These are phyloP conservation scores for Limnodromus scolopaceus DNA, from an alignment of 2,797 vertebrate genomes.

Conservation along the genomic window DNA sequence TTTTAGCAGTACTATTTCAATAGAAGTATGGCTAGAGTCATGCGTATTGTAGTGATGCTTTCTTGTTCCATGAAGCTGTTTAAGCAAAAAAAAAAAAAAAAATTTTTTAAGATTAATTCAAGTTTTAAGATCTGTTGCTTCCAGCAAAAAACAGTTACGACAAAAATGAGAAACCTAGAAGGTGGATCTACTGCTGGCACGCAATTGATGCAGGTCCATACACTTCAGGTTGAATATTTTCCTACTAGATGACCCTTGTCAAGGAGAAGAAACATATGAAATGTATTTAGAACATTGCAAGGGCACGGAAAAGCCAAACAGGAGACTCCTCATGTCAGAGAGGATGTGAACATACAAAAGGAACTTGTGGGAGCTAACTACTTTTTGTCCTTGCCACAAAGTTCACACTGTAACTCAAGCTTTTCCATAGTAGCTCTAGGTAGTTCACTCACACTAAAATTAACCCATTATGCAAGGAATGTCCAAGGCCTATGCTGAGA, in stretches of 20 bases:
- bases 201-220: background rate
- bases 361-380: background rate
- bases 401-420: background rate
- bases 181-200: background rate
- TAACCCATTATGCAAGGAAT: background rate
- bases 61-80: background rate
- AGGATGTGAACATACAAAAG: background rate
- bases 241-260: background rate
- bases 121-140: background rate
- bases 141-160: background rate
- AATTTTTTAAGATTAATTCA: background rate
- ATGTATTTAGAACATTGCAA: background rate
- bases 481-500: background rate
- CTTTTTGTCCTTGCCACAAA: background rate
- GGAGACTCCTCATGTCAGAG: background rate
- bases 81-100: background rate
- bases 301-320: background rate
- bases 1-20: background rate
- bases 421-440: background rate
- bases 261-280: background rate
- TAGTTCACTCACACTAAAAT: background rate
- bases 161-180: background rate
- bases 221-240: background rate
- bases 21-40: background rate
- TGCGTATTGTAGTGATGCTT: background rate